These are phyloP conservation scores for Aurelia aurita DNA, from an alignment of 30 jellyfish, hydroid and myxozoan species.

Conservation along the genomic window DNA sequence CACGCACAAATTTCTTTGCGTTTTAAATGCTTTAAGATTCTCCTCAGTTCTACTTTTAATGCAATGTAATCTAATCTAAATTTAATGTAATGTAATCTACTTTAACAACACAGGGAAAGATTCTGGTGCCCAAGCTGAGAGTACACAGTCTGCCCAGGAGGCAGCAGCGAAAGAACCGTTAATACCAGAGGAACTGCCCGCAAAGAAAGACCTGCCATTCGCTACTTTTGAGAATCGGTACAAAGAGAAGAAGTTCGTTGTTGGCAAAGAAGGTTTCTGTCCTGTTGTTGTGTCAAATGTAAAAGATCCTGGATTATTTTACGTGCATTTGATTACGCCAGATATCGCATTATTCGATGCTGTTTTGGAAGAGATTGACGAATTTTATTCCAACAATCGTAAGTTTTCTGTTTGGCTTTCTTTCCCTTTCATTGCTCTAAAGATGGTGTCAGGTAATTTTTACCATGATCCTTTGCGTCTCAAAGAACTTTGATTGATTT, in stretches of 20 bases:
- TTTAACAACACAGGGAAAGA: not conserved
- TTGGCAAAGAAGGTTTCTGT: constrained; percentile 76
- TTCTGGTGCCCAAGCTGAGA: not conserved
- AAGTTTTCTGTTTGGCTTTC: not conserved
- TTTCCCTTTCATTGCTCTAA: too few relatives aligned
- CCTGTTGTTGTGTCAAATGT: constrained; percentile 87
- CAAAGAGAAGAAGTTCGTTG: constrained; percentile 42
- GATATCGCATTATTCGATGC: constrained; percentile 77
- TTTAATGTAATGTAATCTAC: too few relatives aligned
- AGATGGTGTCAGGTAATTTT: too few relatives aligned
- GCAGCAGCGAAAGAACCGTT: too few relatives aligned
- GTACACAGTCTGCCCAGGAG: not conserved
- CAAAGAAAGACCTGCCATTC: not conserved
- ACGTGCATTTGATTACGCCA: constrained; percentile 90
- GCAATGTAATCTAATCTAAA: too few relatives aligned
- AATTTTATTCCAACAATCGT: constrained; percentile 73
- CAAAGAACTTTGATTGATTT: too few relatives aligned
- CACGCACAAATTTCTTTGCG: too few relatives aligned
- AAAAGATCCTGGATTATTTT: constrained; percentile 78
- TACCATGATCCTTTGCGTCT: too few relatives aligned
- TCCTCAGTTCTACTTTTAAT: too few relatives aligned
- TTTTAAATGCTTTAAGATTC: too few relatives aligned
- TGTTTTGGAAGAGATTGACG: constrained; percentile 60
- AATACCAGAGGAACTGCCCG: too few relatives aligned
- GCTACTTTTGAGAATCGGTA: constrained; percentile 64